A percentile compares a stretch with the other conserved stretches of the same genome.
These are phyloP conservation scores for Macrochelys suwanniensis DNA, from an alignment of 2,797 vertebrate genomes.

Conservation along the genomic window DNA sequence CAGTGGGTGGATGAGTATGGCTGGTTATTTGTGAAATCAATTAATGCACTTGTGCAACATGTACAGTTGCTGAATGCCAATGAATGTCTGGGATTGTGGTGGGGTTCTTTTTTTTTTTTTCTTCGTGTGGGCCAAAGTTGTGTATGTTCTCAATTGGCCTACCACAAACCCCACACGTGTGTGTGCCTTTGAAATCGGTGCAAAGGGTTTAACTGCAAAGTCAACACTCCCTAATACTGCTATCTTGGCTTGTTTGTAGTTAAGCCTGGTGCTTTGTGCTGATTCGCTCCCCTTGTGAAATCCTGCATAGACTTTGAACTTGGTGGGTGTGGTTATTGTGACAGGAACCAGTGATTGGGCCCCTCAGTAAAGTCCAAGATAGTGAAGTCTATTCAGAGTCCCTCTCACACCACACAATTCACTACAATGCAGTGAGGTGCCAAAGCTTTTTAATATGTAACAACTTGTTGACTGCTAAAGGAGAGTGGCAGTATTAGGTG, in stretches of 20 bases:
- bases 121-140: neutral
- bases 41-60: neutral
- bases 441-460: neutral
- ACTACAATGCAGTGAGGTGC: neutral
- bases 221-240: neutral
- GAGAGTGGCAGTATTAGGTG: neutral
- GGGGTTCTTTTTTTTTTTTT: neutral
- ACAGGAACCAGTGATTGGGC: neutral
- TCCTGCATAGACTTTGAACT: neutral
- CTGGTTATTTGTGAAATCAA: neutral
- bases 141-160: neutral
- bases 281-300: neutral
- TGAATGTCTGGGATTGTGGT: neutral
- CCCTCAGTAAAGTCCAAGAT: neutral
- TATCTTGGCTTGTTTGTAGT: neutral
- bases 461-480: neutral
- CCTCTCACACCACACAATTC: fast-evolving
- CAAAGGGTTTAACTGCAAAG: neutral
- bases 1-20: neutral
- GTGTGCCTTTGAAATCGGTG: neutral
- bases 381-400: neutral
- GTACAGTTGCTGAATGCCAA: neutral
- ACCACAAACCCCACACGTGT: neutral
- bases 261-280: fast-evolving
- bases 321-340: neutral